These are phyloP conservation scores for Heloderma charlesbogerti DNA, from an alignment of 2,113 vertebrate species.

Conservation along the genomic window DNA sequence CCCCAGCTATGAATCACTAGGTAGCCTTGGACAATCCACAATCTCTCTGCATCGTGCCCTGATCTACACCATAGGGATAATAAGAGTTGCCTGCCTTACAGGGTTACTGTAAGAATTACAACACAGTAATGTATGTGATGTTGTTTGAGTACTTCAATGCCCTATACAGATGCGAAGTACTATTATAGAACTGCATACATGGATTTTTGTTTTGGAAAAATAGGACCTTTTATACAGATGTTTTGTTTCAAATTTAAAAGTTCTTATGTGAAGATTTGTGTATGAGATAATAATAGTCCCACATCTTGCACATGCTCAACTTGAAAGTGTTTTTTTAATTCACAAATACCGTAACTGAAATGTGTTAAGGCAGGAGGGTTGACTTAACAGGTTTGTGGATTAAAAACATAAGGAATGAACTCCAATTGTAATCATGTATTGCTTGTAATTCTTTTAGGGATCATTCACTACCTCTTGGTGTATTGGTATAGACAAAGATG, in stretches of 20 bases:
- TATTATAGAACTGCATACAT: not conserved
- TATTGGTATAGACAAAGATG: not conserved
- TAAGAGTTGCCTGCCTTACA: not conserved
- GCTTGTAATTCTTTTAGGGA: not conserved
- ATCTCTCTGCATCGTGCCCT: not conserved
- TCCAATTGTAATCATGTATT: not conserved
- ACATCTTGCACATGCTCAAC: not conserved
- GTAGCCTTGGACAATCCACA: not conserved
- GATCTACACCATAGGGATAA: not conserved
- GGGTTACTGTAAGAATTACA: not conserved
- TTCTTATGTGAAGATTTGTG: not conserved
- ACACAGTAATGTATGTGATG: not conserved
- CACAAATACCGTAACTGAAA: not conserved
- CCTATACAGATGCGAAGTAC: not conserved
- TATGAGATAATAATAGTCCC: not conserved
- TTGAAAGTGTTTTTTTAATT: not conserved
- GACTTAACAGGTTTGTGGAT: not conserved
- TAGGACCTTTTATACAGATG: not conserved
- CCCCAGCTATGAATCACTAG: not conserved
- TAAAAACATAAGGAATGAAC: not conserved
- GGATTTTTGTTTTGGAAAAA: not conserved
- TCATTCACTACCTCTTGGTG: not conserved
- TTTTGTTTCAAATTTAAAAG: not conserved
- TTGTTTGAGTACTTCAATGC: not conserved
- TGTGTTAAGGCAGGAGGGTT: not conserved